phyloP scores from a whole-genome alignment of 2,113 vertebrate genomes.

The Erythrocercus mccallii region DNA sequence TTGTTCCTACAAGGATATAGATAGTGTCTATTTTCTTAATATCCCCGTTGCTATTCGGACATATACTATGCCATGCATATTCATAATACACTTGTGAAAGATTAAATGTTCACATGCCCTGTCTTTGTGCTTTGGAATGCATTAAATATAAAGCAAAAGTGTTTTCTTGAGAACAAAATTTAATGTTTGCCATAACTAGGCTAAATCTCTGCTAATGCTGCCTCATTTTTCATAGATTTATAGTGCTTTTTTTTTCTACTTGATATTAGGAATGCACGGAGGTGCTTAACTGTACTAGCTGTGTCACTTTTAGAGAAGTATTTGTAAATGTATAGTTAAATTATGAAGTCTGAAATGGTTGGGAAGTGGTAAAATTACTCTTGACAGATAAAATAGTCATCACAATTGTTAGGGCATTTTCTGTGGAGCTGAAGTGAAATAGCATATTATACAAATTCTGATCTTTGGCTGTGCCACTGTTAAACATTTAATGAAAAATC shows the following conservation, averaged over 20 bases:
- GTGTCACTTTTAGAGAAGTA: slow-evolving; percentile 1
- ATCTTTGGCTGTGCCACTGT: not conserved
- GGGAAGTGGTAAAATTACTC: not conserved
- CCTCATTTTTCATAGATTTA: not conserved
- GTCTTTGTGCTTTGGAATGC: slow-evolving; percentile 47
- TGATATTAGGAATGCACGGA: not conserved
- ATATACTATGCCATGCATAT: slow-evolving; percentile 62
- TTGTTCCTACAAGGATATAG: slow-evolving; percentile 71
- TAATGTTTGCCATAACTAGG: not conserved
- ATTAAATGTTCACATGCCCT: slow-evolving; percentile 18
- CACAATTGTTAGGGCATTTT: not conserved
- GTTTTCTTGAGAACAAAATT: not conserved
- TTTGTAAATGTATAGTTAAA: slow-evolving; percentile 1
- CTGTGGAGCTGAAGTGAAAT: not conserved
- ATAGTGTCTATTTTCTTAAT: slow-evolving; percentile 80
- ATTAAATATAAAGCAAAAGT: not conserved
- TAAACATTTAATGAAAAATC: not conserved
- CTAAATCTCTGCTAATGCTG: not conserved
- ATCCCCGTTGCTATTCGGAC: slow-evolving; percentile 58
- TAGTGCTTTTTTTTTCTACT: not conserved
- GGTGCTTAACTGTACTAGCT: not conserved
- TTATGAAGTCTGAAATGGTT: not conserved
- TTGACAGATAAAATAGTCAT: not conserved
- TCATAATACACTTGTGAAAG: slow-evolving; percentile 64
- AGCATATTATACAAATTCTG: not conserved